A percentile compares a stretch with the other conserved stretches of the same genome.
Conservation (phyloP, 2,113 vertebrate genomes). For the Gymnogyps californianus region DNA sequence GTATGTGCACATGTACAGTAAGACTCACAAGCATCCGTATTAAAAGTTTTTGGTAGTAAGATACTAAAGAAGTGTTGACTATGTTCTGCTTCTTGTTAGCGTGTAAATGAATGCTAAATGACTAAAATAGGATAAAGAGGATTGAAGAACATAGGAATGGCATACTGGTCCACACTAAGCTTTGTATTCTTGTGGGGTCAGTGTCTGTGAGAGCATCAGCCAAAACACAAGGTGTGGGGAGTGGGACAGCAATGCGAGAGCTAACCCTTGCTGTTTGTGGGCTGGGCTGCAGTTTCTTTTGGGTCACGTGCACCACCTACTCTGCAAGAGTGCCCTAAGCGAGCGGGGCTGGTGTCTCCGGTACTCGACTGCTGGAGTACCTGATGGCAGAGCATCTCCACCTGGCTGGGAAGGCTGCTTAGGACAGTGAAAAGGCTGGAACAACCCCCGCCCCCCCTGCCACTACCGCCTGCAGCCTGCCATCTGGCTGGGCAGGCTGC, state of each 20-base stretch:
- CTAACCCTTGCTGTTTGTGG: background rate
- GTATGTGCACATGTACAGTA: accelerated
- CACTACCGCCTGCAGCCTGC: background rate
- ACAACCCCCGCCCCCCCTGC: no score
- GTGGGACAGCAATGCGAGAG: accelerated
- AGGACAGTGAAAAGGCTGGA: background rate
- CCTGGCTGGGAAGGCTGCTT: background rate
- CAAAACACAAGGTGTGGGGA: background rate
- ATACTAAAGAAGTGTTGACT: background rate
- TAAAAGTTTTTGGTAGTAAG: background rate
- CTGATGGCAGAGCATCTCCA: background rate
- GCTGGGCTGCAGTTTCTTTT: background rate
- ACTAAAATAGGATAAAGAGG: background rate
- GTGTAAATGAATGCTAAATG: background rate
- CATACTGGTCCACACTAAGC: background rate
- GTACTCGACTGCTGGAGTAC: background rate
- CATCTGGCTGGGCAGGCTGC: background rate
- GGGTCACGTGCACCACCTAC: background rate
- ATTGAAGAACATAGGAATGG: background rate
- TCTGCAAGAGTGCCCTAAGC: background rate
- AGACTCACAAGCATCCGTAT: background rate
- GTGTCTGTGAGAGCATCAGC: background rate
- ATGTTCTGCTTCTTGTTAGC: background rate
- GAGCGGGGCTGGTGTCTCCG: background rate
- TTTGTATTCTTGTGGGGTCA: background rate